Evolutionary conservation across 53 echinoderm and acorn worm species (phyloP).

Genomic region (Patiria pectinifera): DNA sequence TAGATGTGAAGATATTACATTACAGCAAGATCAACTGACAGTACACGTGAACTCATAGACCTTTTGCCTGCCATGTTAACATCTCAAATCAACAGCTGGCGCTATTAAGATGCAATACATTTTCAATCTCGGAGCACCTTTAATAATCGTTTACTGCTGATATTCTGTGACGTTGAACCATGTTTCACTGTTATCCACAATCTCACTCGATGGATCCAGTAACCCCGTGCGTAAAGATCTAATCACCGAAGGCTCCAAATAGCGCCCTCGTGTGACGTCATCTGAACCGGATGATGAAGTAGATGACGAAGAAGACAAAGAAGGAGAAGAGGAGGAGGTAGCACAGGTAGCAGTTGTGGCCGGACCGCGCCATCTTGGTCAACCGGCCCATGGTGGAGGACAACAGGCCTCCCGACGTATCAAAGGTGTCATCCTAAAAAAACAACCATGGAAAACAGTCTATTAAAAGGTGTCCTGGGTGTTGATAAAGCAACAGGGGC

Average conservation of each 20-base stretch:
- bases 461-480: too few species aligned
- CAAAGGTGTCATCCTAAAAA: constrained; percentile 88
- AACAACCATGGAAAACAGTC: neutral
- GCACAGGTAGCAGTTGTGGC: constrained; percentile 86
- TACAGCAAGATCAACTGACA: neutral
- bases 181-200: too few species aligned
- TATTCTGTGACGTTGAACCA: too few species aligned
- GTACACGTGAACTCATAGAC: neutral
- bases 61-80: neutral
- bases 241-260: neutral
- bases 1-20: neutral
- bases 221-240: too few species aligned
- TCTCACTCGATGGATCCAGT: too few species aligned
- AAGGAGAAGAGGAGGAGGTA: constrained; percentile 88
- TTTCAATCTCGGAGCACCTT: too few species aligned
- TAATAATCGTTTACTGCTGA: too few species aligned
- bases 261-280: constrained; percentile 52
- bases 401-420: constrained; percentile 78
- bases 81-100: neutral
- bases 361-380: constrained; percentile 74
- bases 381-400: constrained; percentile 82
- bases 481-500: too few species aligned
- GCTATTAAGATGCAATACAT: neutral
- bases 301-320: constrained; percentile 92
- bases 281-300: constrained; percentile 80